Conservation (phyloP, 2,113 vertebrate species). For the Megaceryle maxima region DNA sequence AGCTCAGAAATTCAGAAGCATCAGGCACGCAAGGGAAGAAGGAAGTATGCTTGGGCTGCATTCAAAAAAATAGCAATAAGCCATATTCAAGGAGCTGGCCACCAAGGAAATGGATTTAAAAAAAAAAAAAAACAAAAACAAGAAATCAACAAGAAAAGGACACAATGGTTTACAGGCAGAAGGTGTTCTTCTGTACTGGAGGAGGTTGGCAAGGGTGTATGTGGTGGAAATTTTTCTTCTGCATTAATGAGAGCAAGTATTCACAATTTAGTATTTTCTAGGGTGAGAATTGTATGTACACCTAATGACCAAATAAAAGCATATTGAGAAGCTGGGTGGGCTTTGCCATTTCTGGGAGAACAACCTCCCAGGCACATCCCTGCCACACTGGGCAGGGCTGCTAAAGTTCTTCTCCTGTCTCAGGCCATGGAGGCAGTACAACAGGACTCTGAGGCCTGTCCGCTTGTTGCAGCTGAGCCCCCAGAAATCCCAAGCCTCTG, state of each 20-base stretch:
- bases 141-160: background rate
- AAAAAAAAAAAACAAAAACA: background rate
- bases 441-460: background rate
- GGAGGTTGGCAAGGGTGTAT: background rate
- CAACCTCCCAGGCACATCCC: fast-evolving
- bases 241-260: background rate
- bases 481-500: background rate
- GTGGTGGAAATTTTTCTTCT: background rate
- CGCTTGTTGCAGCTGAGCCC: fast-evolving
- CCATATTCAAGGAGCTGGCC: background rate
- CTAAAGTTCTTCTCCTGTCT: fast-evolving
- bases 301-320: background rate
- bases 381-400: fast-evolving
- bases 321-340: background rate
- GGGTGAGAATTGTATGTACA: background rate
- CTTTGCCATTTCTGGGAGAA: background rate
- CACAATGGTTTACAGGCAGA: background rate
- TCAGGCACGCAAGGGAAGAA: background rate
- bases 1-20: background rate
- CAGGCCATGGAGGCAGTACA: background rate
- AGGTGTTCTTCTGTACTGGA: background rate
- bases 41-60: background rate
- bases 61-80: background rate
- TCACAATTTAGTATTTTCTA: background rate
- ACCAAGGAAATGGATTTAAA: background rate